Percentiles rank a stretch among this genome's conserved stretches.
Evolutionary conservation across 2,797 vertebrate species (phyloP).

Genomic region (Melanotaenia nigrans): DNA sequence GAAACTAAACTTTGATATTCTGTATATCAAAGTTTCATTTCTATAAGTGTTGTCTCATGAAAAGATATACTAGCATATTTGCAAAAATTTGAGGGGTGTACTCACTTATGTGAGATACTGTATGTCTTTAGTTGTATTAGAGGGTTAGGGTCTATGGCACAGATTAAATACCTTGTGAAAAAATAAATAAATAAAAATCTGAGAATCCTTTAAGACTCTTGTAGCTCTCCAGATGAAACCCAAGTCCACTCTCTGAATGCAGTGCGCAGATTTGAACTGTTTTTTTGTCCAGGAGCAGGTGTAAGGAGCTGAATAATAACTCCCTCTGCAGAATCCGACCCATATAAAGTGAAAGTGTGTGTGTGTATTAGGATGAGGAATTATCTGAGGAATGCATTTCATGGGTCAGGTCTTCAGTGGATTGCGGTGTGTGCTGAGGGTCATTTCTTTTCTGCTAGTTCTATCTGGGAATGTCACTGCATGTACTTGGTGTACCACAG

Average conservation of each 20-base stretch:
- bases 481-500: neutral
- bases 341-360: neutral
- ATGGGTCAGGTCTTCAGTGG: neutral
- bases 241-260: neutral
- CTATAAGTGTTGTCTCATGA: too few relatives aligned
- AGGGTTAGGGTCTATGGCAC: too few relatives aligned
- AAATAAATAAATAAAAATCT: neutral
- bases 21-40: too few relatives aligned
- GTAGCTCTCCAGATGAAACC: neutral
- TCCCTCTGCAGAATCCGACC: neutral
- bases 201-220: neutral
- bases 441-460: neutral
- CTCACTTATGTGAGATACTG: too few relatives aligned
- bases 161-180: neutral
- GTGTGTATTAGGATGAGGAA: neutral
- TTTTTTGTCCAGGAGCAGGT: neutral
- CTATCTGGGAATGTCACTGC: neutral
- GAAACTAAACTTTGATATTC: too few relatives aligned
- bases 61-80: too few relatives aligned
- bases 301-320: conserved; percentile 2
- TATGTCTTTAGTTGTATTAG: too few relatives aligned
- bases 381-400: neutral
- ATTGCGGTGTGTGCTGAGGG: neutral
- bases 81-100: too few relatives aligned
- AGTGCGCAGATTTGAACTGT: neutral